phyloP scores from a whole-genome alignment of 2,113 vertebrate genomes.

The Ceratotherium simum region DNA sequence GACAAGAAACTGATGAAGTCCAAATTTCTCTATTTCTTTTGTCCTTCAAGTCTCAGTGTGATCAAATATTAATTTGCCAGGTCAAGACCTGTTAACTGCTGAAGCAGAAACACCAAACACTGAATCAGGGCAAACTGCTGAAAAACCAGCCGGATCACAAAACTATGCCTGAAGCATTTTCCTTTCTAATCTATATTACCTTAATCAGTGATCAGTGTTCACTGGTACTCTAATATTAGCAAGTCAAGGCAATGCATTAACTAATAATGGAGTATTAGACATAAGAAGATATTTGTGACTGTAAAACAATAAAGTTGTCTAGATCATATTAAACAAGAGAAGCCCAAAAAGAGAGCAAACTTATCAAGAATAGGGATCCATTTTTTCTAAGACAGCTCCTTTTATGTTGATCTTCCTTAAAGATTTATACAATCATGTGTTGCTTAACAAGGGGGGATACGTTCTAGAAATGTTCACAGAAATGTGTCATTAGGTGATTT shows the following conservation, averaged over 20 bases:
- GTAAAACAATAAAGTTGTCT: neutral
- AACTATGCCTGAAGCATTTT: neutral
- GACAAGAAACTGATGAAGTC: conserved; percentile 19
- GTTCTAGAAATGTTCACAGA: too few species aligned
- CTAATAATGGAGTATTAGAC: conserved; percentile 7
- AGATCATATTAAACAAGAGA: conserved; percentile 32
- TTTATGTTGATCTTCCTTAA: neutral
- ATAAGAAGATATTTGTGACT: neutral
- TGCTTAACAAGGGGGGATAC: too few species aligned
- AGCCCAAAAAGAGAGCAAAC: neutral
- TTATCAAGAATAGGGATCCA: neutral
- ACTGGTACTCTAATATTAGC: neutral
- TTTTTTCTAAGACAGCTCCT: conserved; percentile 7
- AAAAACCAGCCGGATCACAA: neutral
- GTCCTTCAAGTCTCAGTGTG: conserved; percentile 35
- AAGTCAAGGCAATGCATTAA: conserved; percentile 21
- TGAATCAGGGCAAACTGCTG: neutral
- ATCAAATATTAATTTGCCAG: conserved; percentile 64
- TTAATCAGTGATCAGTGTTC: neutral
- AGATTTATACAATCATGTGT: neutral
- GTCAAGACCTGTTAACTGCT: conserved; percentile 12
- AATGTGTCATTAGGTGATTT: too few species aligned
- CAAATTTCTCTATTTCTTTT: conserved; percentile 39
- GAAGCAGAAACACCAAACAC: conserved; percentile 49
- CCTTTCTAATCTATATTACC: neutral